Conservation (phyloP, 2,888 invertebrate species). For the Asteroscopus sphinx region DNA sequence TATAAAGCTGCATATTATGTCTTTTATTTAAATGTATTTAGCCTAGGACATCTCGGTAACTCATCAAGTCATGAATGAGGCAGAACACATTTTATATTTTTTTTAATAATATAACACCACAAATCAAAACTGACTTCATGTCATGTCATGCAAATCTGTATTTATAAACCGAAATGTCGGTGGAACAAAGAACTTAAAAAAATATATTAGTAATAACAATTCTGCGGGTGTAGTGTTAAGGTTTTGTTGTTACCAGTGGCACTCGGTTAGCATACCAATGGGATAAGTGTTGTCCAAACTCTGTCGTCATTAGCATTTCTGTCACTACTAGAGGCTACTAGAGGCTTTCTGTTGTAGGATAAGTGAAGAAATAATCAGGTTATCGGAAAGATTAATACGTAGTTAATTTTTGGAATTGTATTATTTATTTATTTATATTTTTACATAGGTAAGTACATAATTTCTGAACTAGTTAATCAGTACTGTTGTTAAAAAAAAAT, state of each 20-base stretch:
- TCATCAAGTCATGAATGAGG: too few species aligned
- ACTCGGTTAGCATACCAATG: constrained; percentile 41
- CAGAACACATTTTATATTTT: too few species aligned
- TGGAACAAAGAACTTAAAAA: constrained; percentile 26
- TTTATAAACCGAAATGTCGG: constrained; percentile 17
- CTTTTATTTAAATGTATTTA: too few species aligned
- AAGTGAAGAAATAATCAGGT: not conserved
- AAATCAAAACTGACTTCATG: constrained; percentile 14
- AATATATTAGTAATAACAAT: constrained; percentile 40
- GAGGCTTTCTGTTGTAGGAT: constrained; percentile 4
- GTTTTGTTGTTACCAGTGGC: constrained; percentile 39
- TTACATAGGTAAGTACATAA: too few species aligned
- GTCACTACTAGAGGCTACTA: not conserved
- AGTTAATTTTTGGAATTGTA: not conserved
- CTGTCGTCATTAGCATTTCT: too few species aligned
- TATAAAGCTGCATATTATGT: too few species aligned
- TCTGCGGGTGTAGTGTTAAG: constrained; percentile 27
- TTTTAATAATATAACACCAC: not conserved
- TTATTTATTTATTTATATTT: too few species aligned
- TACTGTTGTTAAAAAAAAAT: too few species aligned
- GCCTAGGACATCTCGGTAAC: too few species aligned
- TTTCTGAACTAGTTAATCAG: too few species aligned
- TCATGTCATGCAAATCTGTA: constrained; percentile 11
- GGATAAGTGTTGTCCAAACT: not conserved
- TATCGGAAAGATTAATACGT: not conserved